Percentiles rank a stretch among this genome's conserved stretches.
Conservation (phyloP, 2,797 vertebrate genomes). For the Lacerta viridis region DNA sequence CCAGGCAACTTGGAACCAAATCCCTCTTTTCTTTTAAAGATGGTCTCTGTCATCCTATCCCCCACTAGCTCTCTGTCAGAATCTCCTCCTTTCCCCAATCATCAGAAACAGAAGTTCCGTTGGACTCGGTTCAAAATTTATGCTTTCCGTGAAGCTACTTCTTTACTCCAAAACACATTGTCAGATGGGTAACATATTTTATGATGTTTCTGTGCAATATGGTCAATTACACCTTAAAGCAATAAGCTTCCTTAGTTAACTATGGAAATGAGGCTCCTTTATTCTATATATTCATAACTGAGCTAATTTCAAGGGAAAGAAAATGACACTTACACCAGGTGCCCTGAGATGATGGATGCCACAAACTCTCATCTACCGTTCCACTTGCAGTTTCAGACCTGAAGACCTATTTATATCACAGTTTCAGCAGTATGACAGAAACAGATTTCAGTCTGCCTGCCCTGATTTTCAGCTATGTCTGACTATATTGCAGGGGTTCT, state of each 20-base stretch:
- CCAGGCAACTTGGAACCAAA: not conserved
- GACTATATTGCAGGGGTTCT: not conserved
- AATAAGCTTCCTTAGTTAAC: not conserved
- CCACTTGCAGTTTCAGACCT: not conserved
- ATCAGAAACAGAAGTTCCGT: not conserved
- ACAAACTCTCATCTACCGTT: not conserved
- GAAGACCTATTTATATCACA: not conserved
- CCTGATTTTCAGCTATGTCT: not conserved
- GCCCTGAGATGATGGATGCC: not conserved
- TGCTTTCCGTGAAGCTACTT: not conserved
- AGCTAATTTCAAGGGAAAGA: not conserved
- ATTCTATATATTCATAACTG: not conserved
- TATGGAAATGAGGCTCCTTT: conserved; percentile 5
- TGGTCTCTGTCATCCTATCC: not conserved
- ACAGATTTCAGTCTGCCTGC: not conserved
- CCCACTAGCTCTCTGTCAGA: not conserved
- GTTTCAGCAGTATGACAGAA: not conserved
- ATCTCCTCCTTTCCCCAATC: not conserved
- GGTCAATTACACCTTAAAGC: conserved; percentile 5
- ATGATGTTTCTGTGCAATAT: conserved; percentile 12
- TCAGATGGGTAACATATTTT: not conserved
- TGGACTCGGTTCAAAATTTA: not conserved
- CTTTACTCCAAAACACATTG: not conserved
- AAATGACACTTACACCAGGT: not conserved
- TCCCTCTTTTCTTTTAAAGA: not conserved